phyloP scores from a whole-genome alignment of 2,797 vertebrate genomes.

The Coregonus sp. region DNA sequence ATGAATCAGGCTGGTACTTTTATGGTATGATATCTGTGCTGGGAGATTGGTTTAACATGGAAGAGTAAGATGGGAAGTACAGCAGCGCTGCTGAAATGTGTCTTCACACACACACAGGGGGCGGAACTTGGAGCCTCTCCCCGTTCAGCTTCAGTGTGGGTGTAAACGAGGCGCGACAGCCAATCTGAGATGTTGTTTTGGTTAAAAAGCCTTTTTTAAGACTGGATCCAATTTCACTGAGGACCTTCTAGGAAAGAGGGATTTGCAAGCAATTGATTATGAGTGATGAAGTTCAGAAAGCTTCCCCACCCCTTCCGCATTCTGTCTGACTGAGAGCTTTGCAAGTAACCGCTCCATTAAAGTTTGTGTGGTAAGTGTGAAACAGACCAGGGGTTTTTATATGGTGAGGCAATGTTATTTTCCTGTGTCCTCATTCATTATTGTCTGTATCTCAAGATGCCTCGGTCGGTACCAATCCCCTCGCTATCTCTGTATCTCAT shows the following conservation, averaged over 20 bases:
- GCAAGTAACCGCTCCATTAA: slow-evolving; percentile 10
- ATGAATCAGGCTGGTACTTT: neutral
- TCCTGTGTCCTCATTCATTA: neutral
- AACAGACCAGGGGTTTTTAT: neutral
- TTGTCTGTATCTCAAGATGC: neutral
- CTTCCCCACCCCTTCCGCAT: no score
- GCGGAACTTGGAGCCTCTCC: neutral
- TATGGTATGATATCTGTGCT: neutral
- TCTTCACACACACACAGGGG: neutral
- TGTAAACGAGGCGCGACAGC: slow-evolving; percentile 1
- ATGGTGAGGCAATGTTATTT: neutral
- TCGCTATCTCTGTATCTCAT: neutral
- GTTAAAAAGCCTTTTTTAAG: neutral
- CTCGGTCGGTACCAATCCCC: neutral
- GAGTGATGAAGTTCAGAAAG: slow-evolving; percentile 12
- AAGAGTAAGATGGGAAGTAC: neutral
- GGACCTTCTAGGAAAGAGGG: slow-evolving; percentile 17
- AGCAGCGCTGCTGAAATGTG: neutral
- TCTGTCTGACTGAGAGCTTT: neutral
- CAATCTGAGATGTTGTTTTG: slow-evolving; percentile 4
- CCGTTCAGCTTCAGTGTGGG: neutral
- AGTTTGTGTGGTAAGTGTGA: neutral
- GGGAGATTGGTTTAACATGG: neutral
- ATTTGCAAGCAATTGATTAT: slow-evolving; percentile 12
- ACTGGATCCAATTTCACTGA: slow-evolving; percentile 13